Base-by-base conservation (phyloP, 2,797 vertebrate species). In the Liparis tanakae region DNA sequence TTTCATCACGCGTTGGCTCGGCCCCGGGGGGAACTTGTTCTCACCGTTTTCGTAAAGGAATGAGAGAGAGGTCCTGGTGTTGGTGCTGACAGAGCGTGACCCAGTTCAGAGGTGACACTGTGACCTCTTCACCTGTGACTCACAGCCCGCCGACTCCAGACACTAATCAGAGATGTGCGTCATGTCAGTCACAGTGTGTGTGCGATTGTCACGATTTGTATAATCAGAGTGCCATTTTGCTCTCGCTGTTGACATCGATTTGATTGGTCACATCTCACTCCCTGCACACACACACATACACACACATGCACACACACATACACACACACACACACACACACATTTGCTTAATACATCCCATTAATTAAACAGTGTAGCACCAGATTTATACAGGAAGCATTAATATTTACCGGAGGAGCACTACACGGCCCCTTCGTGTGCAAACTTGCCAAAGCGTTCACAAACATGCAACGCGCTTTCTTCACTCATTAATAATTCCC, bases 1-100 rank as follows among this genome's bases (percentile, higher is more conserved):
- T 92, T 93, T 91, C 89, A 91, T 91, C 90, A 84, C 59, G 66
- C 67, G 60, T 62, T 13, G 14, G 58, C 7, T 12, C 17, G 10
- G 62, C 79, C 83, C 3, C 7, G 37, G 39, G 15, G 22, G 70
- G 63, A 81, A 68, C 59, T 54, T 58, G 6, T 67, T 74, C 64
- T 69, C 66, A 54, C 50, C 13, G 36, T 72, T 82, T 71, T 57
- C 15, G 34, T 34, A 6, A 48, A 53, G 63, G 60, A 83, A 63
- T 62, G 62, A 55, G 44, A 67, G 55, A 80, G 59, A 77, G 74
- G 63, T 76, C 51, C 69, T 30, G 59, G 55, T 62, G 54, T 37
- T 10, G 43, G 33, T 15, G 48, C 17, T 72, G 73, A 72, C 51
- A 64, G 18, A 54, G 4, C 7, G 69, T 88, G 85, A 90, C 83